phyloP scores from a whole-genome alignment of 2,888 invertebrate species.

The Perizoma flavofasciatum region DNA sequence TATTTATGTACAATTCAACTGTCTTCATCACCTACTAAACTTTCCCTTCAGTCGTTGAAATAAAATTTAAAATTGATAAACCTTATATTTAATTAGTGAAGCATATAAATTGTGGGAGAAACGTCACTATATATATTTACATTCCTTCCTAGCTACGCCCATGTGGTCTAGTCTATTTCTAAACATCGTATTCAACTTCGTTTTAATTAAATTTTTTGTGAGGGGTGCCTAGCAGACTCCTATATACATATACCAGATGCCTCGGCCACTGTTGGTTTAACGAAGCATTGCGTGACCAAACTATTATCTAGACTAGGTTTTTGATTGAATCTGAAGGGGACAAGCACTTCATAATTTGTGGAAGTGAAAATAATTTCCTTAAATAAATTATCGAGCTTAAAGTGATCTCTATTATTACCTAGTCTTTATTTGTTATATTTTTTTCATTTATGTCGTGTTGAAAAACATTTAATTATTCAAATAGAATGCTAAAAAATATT shows the following conservation, averaged over 20 bases:
- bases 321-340: constrained; percentile 13
- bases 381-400: no score
- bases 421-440: no score
- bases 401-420: no score
- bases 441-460: no score
- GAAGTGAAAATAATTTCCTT: not conserved
- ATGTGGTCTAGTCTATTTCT: no score
- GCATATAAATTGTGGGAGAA: constrained; percentile 39
- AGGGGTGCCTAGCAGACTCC: constrained; percentile 63
- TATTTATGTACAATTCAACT: constrained; percentile 16
- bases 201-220: constrained; percentile 40
- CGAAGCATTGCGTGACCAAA: constrained; percentile 62
- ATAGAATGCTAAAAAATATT: no score
- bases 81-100: constrained; percentile 26
- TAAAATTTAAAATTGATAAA: constrained; percentile 25
- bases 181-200: no score
- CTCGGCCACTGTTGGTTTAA: constrained; percentile 50
- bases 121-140: constrained; percentile 56
- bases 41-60: constrained; percentile 24
- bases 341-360: not conserved
- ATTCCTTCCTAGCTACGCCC: constrained; percentile 49
- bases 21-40: constrained; percentile 19
- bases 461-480: no score
- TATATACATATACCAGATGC: constrained; percentile 50
- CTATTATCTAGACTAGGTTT: constrained; percentile 45